A percentile compares a stretch with the other conserved stretches of the same genome.
Conservation (phyloP, 2,113 vertebrate genomes). For the Aphelocoma coerulescens region DNA sequence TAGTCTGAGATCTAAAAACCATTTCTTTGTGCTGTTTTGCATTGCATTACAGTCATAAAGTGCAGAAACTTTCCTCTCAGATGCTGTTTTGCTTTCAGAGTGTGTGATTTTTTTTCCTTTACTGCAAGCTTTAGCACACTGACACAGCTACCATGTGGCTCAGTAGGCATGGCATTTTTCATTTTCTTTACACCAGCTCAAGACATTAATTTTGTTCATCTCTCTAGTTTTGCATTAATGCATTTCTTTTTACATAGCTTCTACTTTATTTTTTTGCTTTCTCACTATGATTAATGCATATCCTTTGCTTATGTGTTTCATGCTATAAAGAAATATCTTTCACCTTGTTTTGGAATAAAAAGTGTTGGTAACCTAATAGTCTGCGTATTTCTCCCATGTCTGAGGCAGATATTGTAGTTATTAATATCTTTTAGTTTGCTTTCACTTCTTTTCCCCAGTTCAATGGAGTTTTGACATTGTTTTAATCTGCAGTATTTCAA, state of each 20-base stretch:
- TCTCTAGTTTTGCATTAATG: background rate
- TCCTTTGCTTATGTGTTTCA: background rate
- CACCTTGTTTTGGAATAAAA: background rate
- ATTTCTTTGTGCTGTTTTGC: background rate
- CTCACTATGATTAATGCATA: background rate
- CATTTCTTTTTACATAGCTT: background rate
- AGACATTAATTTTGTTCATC: background rate
- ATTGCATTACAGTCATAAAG: background rate
- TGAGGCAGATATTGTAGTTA: background rate
- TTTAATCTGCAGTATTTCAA: background rate
- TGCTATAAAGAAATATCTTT: background rate
- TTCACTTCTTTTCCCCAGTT: background rate
- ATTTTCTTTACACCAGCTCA: background rate
- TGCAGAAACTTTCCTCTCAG: background rate
- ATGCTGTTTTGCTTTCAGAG: background rate
- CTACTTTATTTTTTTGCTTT: background rate
- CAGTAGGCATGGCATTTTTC: background rate
- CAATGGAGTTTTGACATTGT: background rate
- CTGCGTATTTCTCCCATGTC: background rate
- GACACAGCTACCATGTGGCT: background rate
- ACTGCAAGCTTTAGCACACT: background rate
- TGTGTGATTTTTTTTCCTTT: background rate
- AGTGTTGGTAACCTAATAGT: background rate
- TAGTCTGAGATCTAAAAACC: background rate
- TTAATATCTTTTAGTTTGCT: background rate